Evolutionary conservation across 2,888 invertebrate species (phyloP), one percentile per base, ranked within the genome.

Genomic region (Trichopria drosophilae): DNA sequence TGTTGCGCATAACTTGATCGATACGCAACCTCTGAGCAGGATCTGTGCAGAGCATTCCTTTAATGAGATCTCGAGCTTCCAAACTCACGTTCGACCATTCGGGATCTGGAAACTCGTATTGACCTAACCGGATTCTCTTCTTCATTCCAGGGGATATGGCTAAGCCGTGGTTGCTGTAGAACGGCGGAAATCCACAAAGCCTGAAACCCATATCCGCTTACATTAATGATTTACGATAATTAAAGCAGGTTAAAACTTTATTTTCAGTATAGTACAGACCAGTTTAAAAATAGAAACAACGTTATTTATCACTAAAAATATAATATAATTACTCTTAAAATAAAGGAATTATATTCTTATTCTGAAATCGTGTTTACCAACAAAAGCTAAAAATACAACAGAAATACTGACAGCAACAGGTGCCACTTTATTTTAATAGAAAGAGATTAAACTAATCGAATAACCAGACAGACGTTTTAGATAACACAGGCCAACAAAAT

Each of bases 91-190:
- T 87, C 48, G 89, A 86, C 96, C 96, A 96, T 72, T 96, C 96
- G 0, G 94, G 93, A 69, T 89, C 86, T 0, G 98, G 97, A 73
- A 99, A 99, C 66, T 94, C 94, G 76, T 96, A 99, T 74, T 98
- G 95, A 0, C 99, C 99, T 39, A 93, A 84, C 62, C 96, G 84
- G 67, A 96, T 96, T 55, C 94, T 80, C 76, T 90, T 94, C 76
- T 98, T 99, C 99, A 99, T 99, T 4, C 99, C 99, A 0, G 99
- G 98, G 1, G 96, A 97, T 74, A 99, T 98, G 26, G 98, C 95
- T 43, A 94, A 81, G 0, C 98, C 99, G 68, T 96, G 93, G 76
- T 95, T 94, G 69, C 96, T 96, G 77, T 97, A 99, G 79, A 99
- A 99, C 1, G 99, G 99, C 6, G 99, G 99, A 77, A 96, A 99